These are phyloP conservation scores for Eubucco bourcierii DNA, from an alignment of 2,113 vertebrate genomes.

Conservation along the genomic window DNA sequence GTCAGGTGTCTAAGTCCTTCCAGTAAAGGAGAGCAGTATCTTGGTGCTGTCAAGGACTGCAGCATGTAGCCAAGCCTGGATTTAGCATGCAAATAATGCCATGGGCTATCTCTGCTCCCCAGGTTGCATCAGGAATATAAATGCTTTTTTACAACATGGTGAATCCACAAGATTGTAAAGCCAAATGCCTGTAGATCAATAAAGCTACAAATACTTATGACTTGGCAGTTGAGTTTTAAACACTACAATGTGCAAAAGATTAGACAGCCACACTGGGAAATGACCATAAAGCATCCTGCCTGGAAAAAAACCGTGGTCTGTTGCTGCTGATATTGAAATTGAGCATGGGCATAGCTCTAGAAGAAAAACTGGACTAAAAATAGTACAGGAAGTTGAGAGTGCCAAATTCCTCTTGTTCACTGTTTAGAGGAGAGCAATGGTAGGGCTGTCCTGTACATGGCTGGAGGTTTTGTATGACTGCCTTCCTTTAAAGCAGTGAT, in stretches of 20 bases:
- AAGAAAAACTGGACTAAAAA: neutral
- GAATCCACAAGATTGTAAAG: conserved; percentile 52
- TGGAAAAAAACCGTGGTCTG: neutral
- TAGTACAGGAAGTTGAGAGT: neutral
- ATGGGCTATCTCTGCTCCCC: conserved; percentile 37
- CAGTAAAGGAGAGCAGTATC: neutral
- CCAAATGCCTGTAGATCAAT: conserved; percentile 40
- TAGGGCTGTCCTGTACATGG: neutral
- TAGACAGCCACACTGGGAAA: conserved; percentile 21
- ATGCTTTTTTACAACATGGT: conserved; percentile 8
- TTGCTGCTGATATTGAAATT: conserved; percentile 1
- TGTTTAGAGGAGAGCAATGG: neutral
- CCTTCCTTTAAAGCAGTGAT: neutral
- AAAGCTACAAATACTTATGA: conserved; percentile 49
- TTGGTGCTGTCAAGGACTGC: neutral
- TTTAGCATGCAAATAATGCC: conserved; percentile 35
- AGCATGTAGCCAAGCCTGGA: neutral
- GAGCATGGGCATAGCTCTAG: neutral
- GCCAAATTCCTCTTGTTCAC: neutral
- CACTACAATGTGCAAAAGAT: conserved; percentile 43
- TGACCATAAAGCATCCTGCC: neutral
- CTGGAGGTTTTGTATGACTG: neutral
- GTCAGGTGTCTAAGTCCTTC: neutral
- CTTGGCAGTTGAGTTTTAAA: conserved; percentile 44
- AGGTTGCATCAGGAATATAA: conserved; percentile 22